A percentile compares a stretch with the other conserved stretches of the same genome.
Conservation (phyloP, 2,888 invertebrate species). For the Philaethria dido region DNA sequence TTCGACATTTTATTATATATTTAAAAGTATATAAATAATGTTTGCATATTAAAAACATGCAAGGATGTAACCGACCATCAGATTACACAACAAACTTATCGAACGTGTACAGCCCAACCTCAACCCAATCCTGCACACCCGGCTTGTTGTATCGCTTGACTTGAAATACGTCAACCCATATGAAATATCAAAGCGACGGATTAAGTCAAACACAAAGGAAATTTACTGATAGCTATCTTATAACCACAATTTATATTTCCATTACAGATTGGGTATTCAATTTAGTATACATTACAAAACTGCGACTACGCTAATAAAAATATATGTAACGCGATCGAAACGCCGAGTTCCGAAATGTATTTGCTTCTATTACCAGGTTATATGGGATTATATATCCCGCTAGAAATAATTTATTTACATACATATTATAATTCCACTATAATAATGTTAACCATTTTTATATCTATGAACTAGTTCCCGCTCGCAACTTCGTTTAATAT, state of each 20-base stretch:
- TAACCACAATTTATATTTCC: neutral
- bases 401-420: too few relatives aligned
- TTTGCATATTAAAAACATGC: neutral
- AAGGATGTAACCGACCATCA: neutral
- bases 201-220: conserved; percentile 26
- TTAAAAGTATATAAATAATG: neutral
- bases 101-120: neutral
- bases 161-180: conserved; percentile 35
- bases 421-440: too few relatives aligned
- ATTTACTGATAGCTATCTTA: conserved; percentile 11
- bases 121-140: conserved; percentile 20
- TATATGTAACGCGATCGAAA: too few relatives aligned
- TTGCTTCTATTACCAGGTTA: too few relatives aligned
- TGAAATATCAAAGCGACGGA: conserved; percentile 36
- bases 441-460: too few relatives aligned
- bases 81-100: neutral
- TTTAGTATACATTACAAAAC: neutral
- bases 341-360: too few relatives aligned
- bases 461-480: too few relatives aligned
- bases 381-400: too few relatives aligned
- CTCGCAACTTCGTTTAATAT: too few relatives aligned
- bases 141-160: conserved; percentile 38
- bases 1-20: neutral
- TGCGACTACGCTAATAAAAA: neutral
- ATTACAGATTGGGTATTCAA: neutral